phyloP scores from a whole-genome alignment of 2,797 vertebrate genomes.

The Threskiornis aethiopicus region DNA sequence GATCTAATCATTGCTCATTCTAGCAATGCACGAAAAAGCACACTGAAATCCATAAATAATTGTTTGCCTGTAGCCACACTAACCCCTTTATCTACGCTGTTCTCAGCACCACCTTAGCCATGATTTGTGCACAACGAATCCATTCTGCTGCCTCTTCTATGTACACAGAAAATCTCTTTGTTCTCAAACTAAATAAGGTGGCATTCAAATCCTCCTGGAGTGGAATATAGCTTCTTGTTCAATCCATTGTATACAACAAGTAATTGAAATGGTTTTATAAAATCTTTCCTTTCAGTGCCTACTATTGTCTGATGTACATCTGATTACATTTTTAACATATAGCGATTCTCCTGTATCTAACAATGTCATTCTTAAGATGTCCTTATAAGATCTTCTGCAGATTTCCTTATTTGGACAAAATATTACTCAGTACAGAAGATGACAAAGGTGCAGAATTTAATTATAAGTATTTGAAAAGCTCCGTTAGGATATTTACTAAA shows the following conservation, averaged over 20 bases:
- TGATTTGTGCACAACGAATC: not conserved
- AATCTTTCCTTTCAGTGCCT: not conserved
- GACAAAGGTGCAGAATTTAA: not conserved
- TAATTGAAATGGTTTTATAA: not conserved
- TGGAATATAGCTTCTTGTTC: not conserved
- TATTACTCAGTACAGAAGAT: not conserved
- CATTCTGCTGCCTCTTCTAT: not conserved
- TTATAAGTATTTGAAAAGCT: not conserved
- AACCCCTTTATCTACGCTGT: not conserved
- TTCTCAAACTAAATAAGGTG: not conserved
- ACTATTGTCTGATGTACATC: not conserved
- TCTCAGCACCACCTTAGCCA: not conserved
- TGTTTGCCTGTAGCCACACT: not conserved
- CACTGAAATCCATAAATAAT: not conserved
- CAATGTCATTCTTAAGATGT: not conserved
- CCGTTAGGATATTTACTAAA: not conserved
- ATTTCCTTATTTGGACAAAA: not conserved
- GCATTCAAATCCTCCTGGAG: not conserved
- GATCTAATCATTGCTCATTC: not conserved
- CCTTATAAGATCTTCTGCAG: not conserved
- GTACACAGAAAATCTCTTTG: conserved; percentile 6
- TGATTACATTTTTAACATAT: not conserved
- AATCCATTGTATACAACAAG: not conserved
- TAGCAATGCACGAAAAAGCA: not conserved
- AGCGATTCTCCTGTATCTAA: not conserved